Base-by-base conservation (phyloP, 2,797 vertebrate genomes). In the Morelia viridis region DNA sequence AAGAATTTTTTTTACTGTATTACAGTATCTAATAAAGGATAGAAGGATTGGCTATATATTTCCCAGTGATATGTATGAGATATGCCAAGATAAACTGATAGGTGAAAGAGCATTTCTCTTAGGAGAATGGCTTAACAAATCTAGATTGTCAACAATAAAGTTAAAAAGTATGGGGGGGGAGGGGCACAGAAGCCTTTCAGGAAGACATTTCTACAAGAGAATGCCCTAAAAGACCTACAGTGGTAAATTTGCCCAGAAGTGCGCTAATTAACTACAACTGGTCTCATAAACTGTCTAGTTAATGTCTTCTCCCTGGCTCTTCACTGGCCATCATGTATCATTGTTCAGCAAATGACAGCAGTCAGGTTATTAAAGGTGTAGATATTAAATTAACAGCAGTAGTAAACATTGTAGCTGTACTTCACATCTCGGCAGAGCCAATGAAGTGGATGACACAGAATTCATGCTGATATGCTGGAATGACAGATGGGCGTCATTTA, bases 401-500 rank as follows among this genome's bases (percentile, higher is more conserved):
- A 97, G 98, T 98, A 98, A 98, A 98, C 98, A 98, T 97, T 97
- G 97, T 98, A 98, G 97, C 97, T 96, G 96, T 95, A 98, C 96
- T 97, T 97, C 97, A 97, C 97, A 96, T 98, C 97, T 97, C 96
- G 95, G 97, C 97, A 97, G 96, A 98, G 95, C 96, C 97, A 98
- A 97, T 98, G 98, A 97, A 98, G 98, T 98, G 97, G 96, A 97
- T 98, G 98, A 98, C 97, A 97, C 96, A 93, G 97, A 97, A 98
- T 97, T 97, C 97, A 96, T 96, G 98, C 97, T 98, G 97, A 98
- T 98, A 97, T 95, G 96, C 96, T 95, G 97, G 95, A 93, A 96
- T 98, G 98, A 99, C 97, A 98, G 98, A 99, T 98, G 98, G 98
- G 97, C 97, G 2, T 98, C 98, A 98, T 99, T 99, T 98, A 98